Conservation (phyloP, 2,888 invertebrate genomes). For the Hypolimnas misippus region DNA sequence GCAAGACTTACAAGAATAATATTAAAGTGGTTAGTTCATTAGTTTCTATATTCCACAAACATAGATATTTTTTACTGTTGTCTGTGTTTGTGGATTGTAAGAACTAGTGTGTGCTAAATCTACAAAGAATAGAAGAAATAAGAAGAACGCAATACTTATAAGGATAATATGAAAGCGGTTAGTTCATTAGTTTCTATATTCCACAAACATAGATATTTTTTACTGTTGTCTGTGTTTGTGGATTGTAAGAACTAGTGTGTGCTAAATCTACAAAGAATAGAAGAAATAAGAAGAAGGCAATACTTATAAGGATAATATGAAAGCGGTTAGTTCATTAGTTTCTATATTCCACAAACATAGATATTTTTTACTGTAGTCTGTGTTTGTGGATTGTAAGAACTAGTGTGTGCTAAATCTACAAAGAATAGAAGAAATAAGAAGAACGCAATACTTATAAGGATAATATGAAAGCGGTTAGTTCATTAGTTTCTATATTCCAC, state of each 20-base stretch:
- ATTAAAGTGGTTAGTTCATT: no score
- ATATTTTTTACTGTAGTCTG: background rate
- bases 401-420: background rate
- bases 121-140: no score
- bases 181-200: background rate
- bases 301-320: background rate
- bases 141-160: no score
- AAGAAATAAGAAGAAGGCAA: background rate
- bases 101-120: no score
- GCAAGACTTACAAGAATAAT: no score
- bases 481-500: no score
- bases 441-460: no score
- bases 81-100: no score
- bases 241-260: background rate
- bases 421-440: background rate
- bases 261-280: background rate
- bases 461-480: no score
- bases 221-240: conserved; percentile 4
- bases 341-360: conserved; percentile 4
- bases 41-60: no score
- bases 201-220: background rate
- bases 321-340: background rate
- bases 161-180: no score
- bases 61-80: no score
- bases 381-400: background rate